Conservation (phyloP, 2,888 invertebrate genomes). For the Isotomurus palustris region DNA sequence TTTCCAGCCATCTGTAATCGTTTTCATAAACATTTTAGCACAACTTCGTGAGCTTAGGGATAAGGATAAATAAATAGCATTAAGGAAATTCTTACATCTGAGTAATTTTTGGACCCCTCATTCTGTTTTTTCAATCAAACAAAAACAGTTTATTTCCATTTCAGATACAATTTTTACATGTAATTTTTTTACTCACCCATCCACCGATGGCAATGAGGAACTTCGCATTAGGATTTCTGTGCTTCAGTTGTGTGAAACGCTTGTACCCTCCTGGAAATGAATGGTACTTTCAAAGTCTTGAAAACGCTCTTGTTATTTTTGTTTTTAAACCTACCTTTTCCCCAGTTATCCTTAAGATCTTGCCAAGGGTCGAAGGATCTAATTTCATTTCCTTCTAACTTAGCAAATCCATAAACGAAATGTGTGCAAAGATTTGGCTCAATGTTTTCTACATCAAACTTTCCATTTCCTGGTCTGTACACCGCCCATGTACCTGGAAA, state of each 20-base stretch:
- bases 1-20: conserved; percentile 37
- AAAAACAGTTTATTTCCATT: background rate
- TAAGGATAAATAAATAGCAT: background rate
- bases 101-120: conserved; percentile 49
- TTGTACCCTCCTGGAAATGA: conserved; percentile 47
- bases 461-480: conserved; percentile 46
- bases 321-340: conserved; percentile 47
- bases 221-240: conserved; percentile 48
- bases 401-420: conserved; percentile 49
- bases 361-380: conserved; percentile 48
- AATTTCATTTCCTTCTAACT: conserved; percentile 46
- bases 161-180: background rate
- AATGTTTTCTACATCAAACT: conserved; percentile 49
- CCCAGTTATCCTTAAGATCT: conserved; percentile 48
- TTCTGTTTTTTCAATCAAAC: conserved; percentile 30
- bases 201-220: conserved; percentile 49
- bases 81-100: conserved; percentile 38
- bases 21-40: background rate
- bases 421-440: conserved; percentile 50
- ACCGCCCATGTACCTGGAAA: conserved; percentile 48
- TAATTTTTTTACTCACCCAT: conserved; percentile 29
- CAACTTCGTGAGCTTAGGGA: background rate
- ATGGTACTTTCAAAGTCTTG: too few relatives aligned
- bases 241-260: conserved; percentile 48
- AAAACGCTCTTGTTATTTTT: too few relatives aligned